phyloP scores from a whole-genome alignment of 2,113 vertebrate genomes.

The Mastomys natalensis region DNA sequence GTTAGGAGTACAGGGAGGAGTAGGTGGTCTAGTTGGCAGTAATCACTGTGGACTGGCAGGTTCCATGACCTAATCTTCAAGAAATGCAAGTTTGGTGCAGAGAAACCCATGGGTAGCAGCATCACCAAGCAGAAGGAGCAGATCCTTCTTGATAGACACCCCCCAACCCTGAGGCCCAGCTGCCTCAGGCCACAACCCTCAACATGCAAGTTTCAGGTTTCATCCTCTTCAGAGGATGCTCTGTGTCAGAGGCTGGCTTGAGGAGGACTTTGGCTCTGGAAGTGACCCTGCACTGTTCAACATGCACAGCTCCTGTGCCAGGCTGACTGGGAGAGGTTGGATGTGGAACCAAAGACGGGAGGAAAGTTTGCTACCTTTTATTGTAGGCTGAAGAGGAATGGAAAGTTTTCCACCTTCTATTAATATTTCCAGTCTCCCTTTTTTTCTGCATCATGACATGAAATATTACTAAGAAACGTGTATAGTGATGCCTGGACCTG shows the following conservation, averaged over 20 bases:
- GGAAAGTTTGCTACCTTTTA: neutral
- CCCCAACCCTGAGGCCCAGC: neutral
- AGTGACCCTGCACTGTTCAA: neutral
- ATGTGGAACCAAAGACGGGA: neutral
- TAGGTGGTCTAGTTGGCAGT: constrained; percentile 20
- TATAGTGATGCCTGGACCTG: neutral
- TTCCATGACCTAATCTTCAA: neutral
- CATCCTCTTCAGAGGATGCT: neutral
- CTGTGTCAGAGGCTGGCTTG: neutral
- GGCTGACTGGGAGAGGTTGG: neutral
- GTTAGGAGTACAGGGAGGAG: neutral
- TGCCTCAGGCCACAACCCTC: neutral
- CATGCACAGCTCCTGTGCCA: rapidly evolving
- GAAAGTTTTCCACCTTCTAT: neutral
- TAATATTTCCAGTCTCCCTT: neutral
- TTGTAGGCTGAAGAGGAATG: neutral
- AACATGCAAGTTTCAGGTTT: neutral
- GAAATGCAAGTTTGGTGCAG: neutral
- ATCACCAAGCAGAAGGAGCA: neutral
- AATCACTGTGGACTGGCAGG: neutral
- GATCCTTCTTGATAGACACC: neutral
- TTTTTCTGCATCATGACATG: neutral
- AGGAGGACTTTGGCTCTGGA: neutral
- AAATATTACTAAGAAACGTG: constrained; percentile 30
- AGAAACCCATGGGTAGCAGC: neutral